Percentiles rank a stretch among this genome's conserved stretches.
Conservation (phyloP, 2,113 vertebrate genomes). For the Pterocles burchelli region DNA sequence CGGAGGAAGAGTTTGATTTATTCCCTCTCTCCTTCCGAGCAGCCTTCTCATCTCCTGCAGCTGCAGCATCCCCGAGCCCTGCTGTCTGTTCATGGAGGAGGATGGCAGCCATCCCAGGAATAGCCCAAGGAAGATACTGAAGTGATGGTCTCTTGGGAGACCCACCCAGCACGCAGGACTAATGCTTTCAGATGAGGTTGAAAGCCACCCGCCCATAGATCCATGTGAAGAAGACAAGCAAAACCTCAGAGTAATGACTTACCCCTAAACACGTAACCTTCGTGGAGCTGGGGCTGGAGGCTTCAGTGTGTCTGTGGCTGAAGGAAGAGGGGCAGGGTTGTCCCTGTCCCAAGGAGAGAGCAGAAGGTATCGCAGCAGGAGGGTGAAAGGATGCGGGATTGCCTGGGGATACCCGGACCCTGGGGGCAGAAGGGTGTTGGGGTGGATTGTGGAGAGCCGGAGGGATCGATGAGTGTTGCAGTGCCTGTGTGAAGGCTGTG, state of each 20-base stretch:
- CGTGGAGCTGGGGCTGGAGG: background rate
- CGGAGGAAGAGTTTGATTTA: slow-evolving; percentile 45
- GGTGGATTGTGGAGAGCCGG: background rate
- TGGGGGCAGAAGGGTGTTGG: background rate
- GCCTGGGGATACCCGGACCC: background rate
- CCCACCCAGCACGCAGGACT: background rate
- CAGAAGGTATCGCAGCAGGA: background rate
- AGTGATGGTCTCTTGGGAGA: background rate
- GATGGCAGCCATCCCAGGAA: background rate
- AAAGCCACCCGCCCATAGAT: slow-evolving; percentile 6
- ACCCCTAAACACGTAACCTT: background rate
- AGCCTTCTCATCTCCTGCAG: background rate
- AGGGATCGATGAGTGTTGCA: rapidly evolving
- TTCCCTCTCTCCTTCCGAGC: slow-evolving; percentile 5
- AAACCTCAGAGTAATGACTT: slow-evolving; percentile 41
- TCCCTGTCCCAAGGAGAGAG: background rate
- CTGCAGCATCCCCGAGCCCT: background rate
- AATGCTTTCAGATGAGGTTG: slow-evolving; percentile 50
- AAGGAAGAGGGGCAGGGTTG: background rate
- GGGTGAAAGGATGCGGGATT: background rate
- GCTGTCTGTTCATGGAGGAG: background rate
- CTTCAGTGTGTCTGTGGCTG: background rate
- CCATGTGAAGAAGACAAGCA: background rate
- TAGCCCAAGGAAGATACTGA: background rate
- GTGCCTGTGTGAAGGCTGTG: background rate